Percentiles rank a stretch among this genome's conserved stretches.
phyloP scores from a whole-genome alignment of 2,113 vertebrate genomes.

The Oncorhynchus masou region DNA sequence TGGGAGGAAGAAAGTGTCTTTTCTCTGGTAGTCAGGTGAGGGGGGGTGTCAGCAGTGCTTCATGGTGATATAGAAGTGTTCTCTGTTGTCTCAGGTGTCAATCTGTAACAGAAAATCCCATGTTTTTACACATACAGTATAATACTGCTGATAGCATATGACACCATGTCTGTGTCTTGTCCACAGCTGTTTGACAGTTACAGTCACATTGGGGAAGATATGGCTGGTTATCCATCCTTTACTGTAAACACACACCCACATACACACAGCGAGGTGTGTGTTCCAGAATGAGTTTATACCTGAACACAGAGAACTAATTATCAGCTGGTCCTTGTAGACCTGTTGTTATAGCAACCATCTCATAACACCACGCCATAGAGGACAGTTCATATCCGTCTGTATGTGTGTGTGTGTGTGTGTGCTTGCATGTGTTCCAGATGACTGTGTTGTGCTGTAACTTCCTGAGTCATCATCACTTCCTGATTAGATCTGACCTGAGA shows the following conservation, averaged over 20 bases:
- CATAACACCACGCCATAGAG: conserved; percentile 12
- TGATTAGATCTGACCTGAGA: neutral
- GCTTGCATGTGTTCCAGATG: too few species aligned
- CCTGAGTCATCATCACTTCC: neutral
- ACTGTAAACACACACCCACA: neutral
- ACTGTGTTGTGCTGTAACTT: neutral
- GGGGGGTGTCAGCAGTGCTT: conserved; percentile 37
- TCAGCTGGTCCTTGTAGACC: conserved; percentile 24
- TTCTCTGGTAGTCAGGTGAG: conserved; percentile 34
- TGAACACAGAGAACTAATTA: conserved; percentile 50
- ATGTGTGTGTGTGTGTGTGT: neutral
- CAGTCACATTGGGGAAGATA: neutral
- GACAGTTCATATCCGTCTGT: neutral
- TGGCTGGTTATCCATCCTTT: neutral
- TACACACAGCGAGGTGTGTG: too few species aligned
- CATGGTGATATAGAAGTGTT: conserved; percentile 40
- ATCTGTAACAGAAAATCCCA: conserved; percentile 33
- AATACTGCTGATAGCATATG: too few species aligned
- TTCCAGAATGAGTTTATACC: neutral
- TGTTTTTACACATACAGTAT: too few species aligned
- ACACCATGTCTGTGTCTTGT: too few species aligned
- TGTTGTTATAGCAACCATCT: conserved; percentile 54
- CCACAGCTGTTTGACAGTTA: neutral
- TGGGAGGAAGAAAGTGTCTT: too few species aligned
- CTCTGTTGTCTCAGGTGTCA: neutral